A percentile compares a stretch with the other conserved stretches of the same genome.
phyloP scores from a whole-genome alignment of 2,797 vertebrate genomes.

The Chloroceryle amazona region DNA sequence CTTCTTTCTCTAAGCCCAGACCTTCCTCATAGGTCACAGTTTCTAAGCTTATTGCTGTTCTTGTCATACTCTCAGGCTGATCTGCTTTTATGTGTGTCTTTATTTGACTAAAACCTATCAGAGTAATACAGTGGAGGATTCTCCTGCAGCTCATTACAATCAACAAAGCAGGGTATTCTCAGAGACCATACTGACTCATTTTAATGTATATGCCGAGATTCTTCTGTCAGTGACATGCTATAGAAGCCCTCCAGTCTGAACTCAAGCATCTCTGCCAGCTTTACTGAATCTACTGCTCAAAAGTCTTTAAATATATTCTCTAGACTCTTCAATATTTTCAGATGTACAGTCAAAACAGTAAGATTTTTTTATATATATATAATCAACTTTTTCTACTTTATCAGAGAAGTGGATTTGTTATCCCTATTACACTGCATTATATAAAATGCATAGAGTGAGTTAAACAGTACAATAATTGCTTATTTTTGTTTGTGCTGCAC shows the following conservation, averaged over 20 bases:
- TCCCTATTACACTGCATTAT: neutral
- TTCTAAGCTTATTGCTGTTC: neutral
- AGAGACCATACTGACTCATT: neutral
- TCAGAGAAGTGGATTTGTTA: neutral
- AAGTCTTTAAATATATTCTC: neutral
- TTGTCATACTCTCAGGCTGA: neutral
- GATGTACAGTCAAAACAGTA: neutral
- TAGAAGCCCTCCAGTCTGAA: neutral
- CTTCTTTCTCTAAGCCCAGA: neutral
- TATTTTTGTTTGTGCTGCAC: neutral
- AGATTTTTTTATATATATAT: accelerated
- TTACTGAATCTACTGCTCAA: neutral
- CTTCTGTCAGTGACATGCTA: neutral
- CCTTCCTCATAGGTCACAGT: neutral
- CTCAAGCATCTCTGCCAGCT: neutral
- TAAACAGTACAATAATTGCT: neutral
- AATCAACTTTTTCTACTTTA: neutral
- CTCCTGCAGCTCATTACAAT: neutral
- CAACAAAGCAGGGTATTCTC: neutral
- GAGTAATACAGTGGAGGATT: neutral
- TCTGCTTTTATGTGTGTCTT: neutral
- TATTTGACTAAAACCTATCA: neutral
- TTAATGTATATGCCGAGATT: neutral
- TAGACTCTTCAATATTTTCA: neutral
- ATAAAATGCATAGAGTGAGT: neutral